Conservation (phyloP, 2,113 vertebrate species). For the Sebastes schlegelii region DNA sequence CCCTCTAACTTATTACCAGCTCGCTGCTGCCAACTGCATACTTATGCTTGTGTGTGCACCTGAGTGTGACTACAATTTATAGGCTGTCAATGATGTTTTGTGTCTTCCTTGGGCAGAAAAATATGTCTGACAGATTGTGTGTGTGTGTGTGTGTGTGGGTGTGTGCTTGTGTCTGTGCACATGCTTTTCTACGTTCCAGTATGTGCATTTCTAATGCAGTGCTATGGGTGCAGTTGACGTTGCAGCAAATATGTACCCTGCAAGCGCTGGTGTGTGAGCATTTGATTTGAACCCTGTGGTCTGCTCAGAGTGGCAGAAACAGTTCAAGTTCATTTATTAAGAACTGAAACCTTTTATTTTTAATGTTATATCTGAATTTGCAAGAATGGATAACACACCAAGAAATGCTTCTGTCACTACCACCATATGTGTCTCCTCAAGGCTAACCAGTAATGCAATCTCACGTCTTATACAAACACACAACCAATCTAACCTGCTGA, state of each 20-base stretch:
- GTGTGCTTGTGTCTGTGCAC: conserved; percentile 31
- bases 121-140: conserved; percentile 38
- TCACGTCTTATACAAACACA: not conserved
- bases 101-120: conserved; percentile 33
- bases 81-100: conserved; percentile 40
- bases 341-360: not conserved
- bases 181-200: not conserved
- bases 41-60: conserved; percentile 22
- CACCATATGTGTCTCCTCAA: not conserved
- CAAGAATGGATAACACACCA: not conserved
- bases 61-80: conserved; percentile 48
- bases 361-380: not conserved
- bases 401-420: not conserved
- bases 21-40: conserved; percentile 40
- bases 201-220: conserved; percentile 33
- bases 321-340: not conserved
- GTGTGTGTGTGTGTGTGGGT: conserved; percentile 2
- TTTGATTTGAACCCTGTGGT: not conserved
- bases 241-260: conserved; percentile 27
- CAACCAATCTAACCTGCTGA: not conserved
- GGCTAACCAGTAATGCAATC: not conserved
- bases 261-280: not conserved
- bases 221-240: conserved; percentile 2
- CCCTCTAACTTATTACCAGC: conserved; percentile 44
- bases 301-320: not conserved